Percentiles rank a stretch among this genome's conserved stretches.
These are phyloP conservation scores for Sylvicola cinctus DNA, from an alignment of 2,888 invertebrate species.

Conservation along the genomic window DNA sequence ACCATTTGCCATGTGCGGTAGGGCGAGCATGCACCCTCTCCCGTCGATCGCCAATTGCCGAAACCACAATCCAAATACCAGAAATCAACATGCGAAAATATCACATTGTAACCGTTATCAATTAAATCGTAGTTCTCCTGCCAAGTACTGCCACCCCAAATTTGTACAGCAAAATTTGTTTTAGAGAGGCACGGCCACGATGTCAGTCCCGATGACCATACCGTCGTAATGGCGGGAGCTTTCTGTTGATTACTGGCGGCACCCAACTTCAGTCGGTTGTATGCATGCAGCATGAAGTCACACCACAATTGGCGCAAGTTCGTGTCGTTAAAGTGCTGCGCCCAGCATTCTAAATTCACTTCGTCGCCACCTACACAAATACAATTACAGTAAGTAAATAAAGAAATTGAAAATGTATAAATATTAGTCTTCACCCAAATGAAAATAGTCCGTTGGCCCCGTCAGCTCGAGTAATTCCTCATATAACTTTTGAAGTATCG, in stretches of 20 bases:
- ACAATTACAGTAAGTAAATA: too few relatives aligned
- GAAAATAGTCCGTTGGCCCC: constrained; percentile 57
- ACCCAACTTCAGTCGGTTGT: constrained; percentile 17
- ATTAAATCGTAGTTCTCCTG: constrained; percentile 56
- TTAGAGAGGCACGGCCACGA: constrained; percentile 46
- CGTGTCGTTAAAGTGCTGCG: constrained; percentile 48
- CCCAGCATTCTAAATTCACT: constrained; percentile 65
- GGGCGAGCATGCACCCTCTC: constrained; percentile 70
- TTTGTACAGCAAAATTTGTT: constrained; percentile 43
- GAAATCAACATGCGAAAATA: constrained; percentile 69
- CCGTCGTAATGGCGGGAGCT: constrained; percentile 27
- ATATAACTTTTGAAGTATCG: constrained; percentile 51
- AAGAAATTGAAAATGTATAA: too few relatives aligned
- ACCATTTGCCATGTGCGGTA: constrained; percentile 75
- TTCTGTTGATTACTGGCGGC: constrained; percentile 23
- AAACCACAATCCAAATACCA: constrained; percentile 81
- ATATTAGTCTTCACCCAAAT: constrained; percentile 33
- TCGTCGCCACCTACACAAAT: constrained; percentile 18
- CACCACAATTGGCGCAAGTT: constrained; percentile 62
- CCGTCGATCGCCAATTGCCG: constrained; percentile 61
- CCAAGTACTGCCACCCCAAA: constrained; percentile 69
- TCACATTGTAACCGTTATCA: constrained; percentile 53
- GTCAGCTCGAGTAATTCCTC: constrained; percentile 52
- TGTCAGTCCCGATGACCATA: constrained; percentile 63
- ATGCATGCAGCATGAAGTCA: constrained; percentile 47